Evolutionary conservation across 2,888 invertebrate genomes (phyloP), one percentile per base, ranked within the genome.

Genomic region (Bellardia pandia): DNA sequence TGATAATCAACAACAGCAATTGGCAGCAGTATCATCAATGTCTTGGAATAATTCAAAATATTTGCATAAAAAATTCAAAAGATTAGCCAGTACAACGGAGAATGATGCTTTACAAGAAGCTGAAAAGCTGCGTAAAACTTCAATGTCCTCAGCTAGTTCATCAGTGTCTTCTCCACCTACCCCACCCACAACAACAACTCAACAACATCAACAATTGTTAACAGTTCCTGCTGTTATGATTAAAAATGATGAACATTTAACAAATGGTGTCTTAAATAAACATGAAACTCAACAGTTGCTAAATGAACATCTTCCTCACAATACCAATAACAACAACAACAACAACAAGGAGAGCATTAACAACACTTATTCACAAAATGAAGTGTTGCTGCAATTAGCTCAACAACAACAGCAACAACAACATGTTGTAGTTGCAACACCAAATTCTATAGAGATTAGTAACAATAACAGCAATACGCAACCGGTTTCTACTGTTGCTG

Each of bases 1-100:
- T 71, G 90, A 86, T 69, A 83, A 60, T 78, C 72, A 81, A 74
- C 69, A 58, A 23, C 75, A 81, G 71, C 78, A 88, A 58, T 13
- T 86, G 80, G 23, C 66, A 16, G 51, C 66, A 16, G 51, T 89
- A 40, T 84, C 89, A 82, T 74, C 90, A 72, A 76, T 88, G 81
- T 86, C 89, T 81, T 92, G 92, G 91, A 95, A 95, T 94, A 96
- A 96, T 92, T 95, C 95, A 92, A 97, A 96, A 93, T 98, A 98
- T 94, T 95, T 97, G 93, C 98, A 98, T 94, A 98, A 98, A 94
- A 98, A 98, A 94, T 98, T 98, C 94, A 98, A 98, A 94, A 97
- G 98, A 94, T 96, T 97, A 95, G 97, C 96, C 93, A 92, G 92
- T 89, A 92, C 92, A 88, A 92, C 91, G 53, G 92, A 92, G 30